Percentiles rank a stretch among this genome's conserved stretches.
Evolutionary conservation across 2,113 vertebrate species (phyloP).

Genomic region (Takifugu flavidus): DNA sequence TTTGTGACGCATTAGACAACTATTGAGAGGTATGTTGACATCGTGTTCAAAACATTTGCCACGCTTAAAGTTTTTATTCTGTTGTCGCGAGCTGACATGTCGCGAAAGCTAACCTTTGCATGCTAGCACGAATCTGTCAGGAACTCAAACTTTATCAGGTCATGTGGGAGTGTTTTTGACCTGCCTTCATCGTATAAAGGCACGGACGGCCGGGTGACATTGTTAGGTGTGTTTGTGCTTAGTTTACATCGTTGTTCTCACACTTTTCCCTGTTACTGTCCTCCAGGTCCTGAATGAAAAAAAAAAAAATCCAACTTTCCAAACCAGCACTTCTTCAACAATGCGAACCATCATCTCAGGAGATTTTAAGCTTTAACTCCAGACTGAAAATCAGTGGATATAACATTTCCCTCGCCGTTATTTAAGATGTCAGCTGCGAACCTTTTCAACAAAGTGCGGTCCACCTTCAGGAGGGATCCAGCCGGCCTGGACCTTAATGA

Average conservation of each 20-base stretch:
- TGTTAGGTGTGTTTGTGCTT: background rate
- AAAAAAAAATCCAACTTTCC: background rate
- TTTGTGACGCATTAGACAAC: accelerated
- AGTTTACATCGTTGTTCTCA: background rate
- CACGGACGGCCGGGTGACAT: too few relatives aligned
- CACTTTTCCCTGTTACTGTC: background rate
- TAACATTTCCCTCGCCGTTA: background rate
- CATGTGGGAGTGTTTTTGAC: background rate
- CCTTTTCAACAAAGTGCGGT: conserved; percentile 78
- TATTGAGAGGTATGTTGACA: conserved; percentile 12
- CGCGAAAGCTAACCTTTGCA: conserved; percentile 14
- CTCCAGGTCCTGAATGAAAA: background rate
- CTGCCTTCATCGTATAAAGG: background rate
- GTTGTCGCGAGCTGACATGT: background rate
- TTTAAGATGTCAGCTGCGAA: conserved; percentile 78
- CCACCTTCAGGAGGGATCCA: conserved; percentile 72
- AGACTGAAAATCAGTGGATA: background rate
- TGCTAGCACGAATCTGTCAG: conserved; percentile 11
- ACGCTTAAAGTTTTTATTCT: accelerated
- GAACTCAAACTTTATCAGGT: conserved; percentile 15
- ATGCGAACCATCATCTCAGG: conserved; percentile 41
- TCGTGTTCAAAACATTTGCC: background rate
- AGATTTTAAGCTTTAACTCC: background rate
- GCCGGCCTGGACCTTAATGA: conserved; percentile 80
- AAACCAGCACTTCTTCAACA: background rate